Evolutionary conservation across 2,888 invertebrate genomes (phyloP).

Genomic region (Elaeidobius kamerunicus): DNA sequence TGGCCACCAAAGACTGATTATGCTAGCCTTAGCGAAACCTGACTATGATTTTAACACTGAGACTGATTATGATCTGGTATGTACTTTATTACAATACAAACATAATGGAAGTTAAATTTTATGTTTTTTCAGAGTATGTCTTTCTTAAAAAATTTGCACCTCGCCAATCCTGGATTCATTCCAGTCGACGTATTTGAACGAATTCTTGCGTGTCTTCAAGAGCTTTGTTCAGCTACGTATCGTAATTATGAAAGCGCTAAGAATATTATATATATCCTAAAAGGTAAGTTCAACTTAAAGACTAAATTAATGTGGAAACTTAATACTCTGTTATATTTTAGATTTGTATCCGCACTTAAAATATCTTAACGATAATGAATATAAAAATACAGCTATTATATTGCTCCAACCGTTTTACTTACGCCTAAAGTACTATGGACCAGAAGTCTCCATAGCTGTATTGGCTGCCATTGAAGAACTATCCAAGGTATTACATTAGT

Average conservation of each 20-base stretch:
- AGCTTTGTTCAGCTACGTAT: constrained; percentile 41
- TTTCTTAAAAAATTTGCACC: constrained; percentile 43
- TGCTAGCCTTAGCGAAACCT: constrained; percentile 35
- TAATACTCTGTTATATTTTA: constrained; percentile 28
- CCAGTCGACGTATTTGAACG: constrained; percentile 37
- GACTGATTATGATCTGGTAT: constrained; percentile 40
- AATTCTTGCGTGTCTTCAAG: constrained; percentile 41
- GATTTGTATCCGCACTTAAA: constrained; percentile 39
- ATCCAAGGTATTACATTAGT: constrained; percentile 47
- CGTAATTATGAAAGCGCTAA: constrained; percentile 43
- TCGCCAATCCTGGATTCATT: constrained; percentile 37
- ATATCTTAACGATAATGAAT: constrained; percentile 19
- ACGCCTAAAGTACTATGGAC: constrained; percentile 44
- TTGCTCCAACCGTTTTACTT: constrained; percentile 41
- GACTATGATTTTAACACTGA: constrained; percentile 36
- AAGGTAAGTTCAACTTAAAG: constrained; percentile 32
- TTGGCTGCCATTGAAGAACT: constrained; percentile 48
- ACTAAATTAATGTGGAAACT: not conserved
- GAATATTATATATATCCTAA: constrained; percentile 41
- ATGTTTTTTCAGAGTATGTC: constrained; percentile 39
- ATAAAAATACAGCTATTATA: constrained; percentile 32
- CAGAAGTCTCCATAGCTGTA: constrained; percentile 45
- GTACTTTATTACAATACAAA: too few relatives aligned
- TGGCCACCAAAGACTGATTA: constrained; percentile 35
- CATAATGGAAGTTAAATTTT: constrained; percentile 2